Conservation (phyloP, 2,113 vertebrate genomes). For the Brachypteracias leptosomus region DNA sequence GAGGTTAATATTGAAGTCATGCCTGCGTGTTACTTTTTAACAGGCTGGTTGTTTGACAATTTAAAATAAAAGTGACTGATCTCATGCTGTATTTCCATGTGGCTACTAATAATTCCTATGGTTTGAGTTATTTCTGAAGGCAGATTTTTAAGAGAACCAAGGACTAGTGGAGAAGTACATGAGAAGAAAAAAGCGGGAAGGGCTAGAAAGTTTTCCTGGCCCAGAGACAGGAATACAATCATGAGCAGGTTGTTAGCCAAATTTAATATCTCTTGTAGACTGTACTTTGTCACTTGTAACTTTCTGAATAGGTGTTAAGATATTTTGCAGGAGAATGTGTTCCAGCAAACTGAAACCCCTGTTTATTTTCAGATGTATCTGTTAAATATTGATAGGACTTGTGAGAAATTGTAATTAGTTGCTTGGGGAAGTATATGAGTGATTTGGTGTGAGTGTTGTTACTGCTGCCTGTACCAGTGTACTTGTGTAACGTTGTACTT, state of each 20-base stretch:
- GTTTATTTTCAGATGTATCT: background rate
- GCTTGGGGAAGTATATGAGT: background rate
- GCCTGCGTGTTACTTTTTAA: background rate
- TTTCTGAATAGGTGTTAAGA: background rate
- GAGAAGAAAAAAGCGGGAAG: background rate
- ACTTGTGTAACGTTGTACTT: background rate
- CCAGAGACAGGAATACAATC: background rate
- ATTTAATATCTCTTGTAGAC: background rate
- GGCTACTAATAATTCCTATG: background rate
- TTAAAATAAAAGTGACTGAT: background rate
- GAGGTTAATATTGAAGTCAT: background rate
- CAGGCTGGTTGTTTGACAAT: background rate
- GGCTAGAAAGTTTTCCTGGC: background rate
- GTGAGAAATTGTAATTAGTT: constrained; percentile 22
- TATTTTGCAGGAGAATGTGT: background rate
- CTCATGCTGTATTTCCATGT: background rate
- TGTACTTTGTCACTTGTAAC: background rate
- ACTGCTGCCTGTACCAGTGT: background rate
- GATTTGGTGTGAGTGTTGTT: background rate
- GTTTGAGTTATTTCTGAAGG: background rate
- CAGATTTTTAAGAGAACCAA: background rate
- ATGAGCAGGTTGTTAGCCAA: background rate
- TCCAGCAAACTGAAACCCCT: background rate
- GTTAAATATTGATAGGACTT: constrained; percentile 1
- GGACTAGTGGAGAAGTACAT: background rate